Evolutionary conservation across 2,888 invertebrate genomes (phyloP), one percentile per base, ranked within the genome.

Genomic region (Heteromurus nitidus): DNA sequence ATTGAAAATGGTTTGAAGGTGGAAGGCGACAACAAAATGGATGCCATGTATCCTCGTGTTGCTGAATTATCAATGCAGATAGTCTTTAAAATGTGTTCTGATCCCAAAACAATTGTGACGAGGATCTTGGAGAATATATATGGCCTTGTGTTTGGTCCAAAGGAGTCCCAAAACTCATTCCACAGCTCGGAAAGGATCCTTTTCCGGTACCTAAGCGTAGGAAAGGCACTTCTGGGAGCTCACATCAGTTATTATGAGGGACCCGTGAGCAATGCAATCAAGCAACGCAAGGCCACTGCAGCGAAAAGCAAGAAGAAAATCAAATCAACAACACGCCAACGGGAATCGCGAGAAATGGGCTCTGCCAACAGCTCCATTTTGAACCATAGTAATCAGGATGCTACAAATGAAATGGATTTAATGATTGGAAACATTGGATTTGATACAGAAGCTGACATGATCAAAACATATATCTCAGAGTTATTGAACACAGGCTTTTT

Each of bases 341-440:
- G 74, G 16, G 18, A 36, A 20, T 42, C 60, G 1, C 36, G 62
- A 22, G 22, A 47, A 24, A 62, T 20, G 5, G 76, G 44, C 53
- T 47, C 30, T 7, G 16, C 50, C 42, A 82, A 62, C 24, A n/a
- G 28, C 16, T 76, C 70, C 11, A n/a, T 69, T 16, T 70, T 76
- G 76, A 82, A 82, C 36, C 58, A 60, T 16, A 70, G 18, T 5
- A 76, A 76, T 42, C 62, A 76, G 3, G 82, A 82, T 18, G 76
- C 82, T 20, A 65, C 70, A 2, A 13, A 22, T 20, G 87, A 87
- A 69, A 84, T 87, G 84, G 87, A 87, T 13, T 80, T 80, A 9
- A 84, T 87, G 47, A 85, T 86, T 60, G 87, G 87, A 18, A 84
- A 82, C 36, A 83, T 83, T 72, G 87, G 86, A 1, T 85, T 84